Evolutionary conservation across 2,888 invertebrate species (phyloP).

Genomic region (Ptilodon capucinus): DNA sequence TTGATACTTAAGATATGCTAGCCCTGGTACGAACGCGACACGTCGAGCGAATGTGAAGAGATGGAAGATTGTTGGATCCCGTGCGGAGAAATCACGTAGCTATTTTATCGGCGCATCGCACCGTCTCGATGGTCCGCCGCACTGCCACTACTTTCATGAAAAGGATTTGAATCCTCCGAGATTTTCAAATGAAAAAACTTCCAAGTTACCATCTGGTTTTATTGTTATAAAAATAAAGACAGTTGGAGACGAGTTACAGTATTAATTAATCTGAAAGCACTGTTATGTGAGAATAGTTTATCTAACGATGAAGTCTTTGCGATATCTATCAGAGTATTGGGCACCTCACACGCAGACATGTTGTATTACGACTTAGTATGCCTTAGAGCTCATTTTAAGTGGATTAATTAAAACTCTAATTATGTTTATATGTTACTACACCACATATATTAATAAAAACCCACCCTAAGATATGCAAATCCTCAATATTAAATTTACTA

Average conservation of each 20-base stretch:
- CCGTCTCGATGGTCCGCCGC: slow-evolving; percentile 50
- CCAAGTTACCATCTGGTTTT: slow-evolving; percentile 10
- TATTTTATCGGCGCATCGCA: slow-evolving; percentile 65
- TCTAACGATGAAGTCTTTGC: too few species aligned
- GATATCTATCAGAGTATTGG: too few species aligned
- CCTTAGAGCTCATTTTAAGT: too few species aligned
- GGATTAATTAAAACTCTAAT: too few species aligned
- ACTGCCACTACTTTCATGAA: slow-evolving; percentile 25
- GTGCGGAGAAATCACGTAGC: slow-evolving; percentile 70
- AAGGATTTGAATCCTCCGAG: slow-evolving; percentile 26
- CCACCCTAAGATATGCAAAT: too few species aligned
- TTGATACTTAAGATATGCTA: not conserved
- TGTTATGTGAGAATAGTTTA: too few species aligned
- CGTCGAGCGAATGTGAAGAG: slow-evolving; percentile 44
- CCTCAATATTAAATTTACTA: not conserved
- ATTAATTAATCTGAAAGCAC: not conserved
- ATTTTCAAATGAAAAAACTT: slow-evolving; percentile 28
- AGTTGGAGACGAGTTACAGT: not conserved
- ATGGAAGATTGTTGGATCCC: slow-evolving; percentile 70
- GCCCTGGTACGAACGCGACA: slow-evolving; percentile 33
- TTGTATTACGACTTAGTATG: too few species aligned
- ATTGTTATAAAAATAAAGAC: not conserved
- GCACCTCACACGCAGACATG: too few species aligned
- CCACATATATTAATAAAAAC: too few species aligned
- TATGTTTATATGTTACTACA: too few species aligned